Evolutionary conservation across 64 coral and sea anemone species (phyloP).

Genomic region (Montipora efflorescens): DNA sequence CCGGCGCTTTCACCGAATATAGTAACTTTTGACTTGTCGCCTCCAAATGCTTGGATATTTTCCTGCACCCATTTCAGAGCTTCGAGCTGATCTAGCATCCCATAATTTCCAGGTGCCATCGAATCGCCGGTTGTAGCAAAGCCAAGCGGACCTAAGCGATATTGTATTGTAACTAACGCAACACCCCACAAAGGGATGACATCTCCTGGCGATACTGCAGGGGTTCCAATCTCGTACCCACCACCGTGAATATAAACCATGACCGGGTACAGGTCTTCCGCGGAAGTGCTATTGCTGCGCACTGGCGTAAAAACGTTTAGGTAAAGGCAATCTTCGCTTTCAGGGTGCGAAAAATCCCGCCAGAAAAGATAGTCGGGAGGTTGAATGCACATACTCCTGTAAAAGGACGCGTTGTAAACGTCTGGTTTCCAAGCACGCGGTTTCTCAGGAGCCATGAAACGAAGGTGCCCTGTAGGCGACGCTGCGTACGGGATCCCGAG

Average conservation of each 20-base stretch:
- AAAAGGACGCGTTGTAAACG: conserved; percentile 75
- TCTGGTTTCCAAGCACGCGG: conserved; percentile 40
- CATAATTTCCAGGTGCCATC: conserved; percentile 75
- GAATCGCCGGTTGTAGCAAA: conserved; percentile 75
- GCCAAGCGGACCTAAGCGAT: conserved; percentile 76
- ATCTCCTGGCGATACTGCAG: conserved; percentile 61
- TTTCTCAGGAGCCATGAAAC: conserved; percentile 56
- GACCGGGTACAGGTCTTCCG: conserved; percentile 26
- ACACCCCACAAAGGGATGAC: conserved; percentile 67
- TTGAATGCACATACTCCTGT: conserved; percentile 66
- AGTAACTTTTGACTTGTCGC: conserved; percentile 70
- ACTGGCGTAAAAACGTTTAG: conserved; percentile 68
- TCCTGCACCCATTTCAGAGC: conserved; percentile 69
- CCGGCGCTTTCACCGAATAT: conserved; percentile 83
- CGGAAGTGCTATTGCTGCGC: not conserved
- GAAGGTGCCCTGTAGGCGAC: conserved; percentile 51
- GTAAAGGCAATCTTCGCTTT: conserved; percentile 80
- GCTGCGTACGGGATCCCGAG: conserved; percentile 73
- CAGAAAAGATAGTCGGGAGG: conserved; percentile 48
- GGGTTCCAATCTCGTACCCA: conserved; percentile 68
- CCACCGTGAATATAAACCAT: conserved; percentile 90
- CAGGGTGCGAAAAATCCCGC: conserved; percentile 26
- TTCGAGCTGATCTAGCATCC: conserved; percentile 77
- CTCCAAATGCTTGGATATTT: conserved; percentile 64
- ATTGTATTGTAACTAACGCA: conserved; percentile 79